Evolutionary conservation across 2,113 vertebrate genomes (phyloP).

Genomic region (Zosterops lateralis): DNA sequence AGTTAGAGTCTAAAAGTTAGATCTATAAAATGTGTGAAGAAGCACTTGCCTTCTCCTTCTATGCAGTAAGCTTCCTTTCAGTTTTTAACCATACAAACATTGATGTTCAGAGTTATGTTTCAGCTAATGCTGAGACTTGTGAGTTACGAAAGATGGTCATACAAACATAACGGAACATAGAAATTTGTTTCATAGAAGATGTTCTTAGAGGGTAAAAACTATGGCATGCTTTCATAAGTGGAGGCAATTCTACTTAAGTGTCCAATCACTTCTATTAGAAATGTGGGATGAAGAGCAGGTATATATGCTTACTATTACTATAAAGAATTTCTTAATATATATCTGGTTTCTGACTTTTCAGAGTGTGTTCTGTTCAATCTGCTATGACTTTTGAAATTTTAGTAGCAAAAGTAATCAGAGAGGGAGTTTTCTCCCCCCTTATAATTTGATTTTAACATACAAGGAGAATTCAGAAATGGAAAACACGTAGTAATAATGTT

Average conservation of each 20-base stretch:
- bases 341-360: not conserved
- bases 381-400: constrained; percentile 43
- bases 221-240: not conserved
- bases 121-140: not conserved
- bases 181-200: not conserved
- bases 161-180: not conserved
- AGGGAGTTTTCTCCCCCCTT: constrained; percentile 7
- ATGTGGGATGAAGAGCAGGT: not conserved
- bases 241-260: not conserved
- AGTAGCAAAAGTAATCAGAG: constrained; percentile 46
- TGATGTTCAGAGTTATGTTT: not conserved
- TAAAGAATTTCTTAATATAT: constrained; percentile 20
- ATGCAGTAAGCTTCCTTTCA: not conserved
- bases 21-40: constrained; percentile 30
- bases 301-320: not conserved
- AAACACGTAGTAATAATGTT: constrained; percentile 16
- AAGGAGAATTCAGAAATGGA: constrained; percentile 29
- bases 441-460: constrained; percentile 46
- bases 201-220: not conserved
- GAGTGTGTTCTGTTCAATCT: constrained; percentile 14
- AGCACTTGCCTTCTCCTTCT: not conserved
- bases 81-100: not conserved
- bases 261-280: not conserved
- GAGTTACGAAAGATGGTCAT: not conserved
- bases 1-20: constrained; percentile 46